Evolutionary conservation across 2,797 vertebrate genomes (phyloP).

Genomic region (Acanthis flammea): DNA sequence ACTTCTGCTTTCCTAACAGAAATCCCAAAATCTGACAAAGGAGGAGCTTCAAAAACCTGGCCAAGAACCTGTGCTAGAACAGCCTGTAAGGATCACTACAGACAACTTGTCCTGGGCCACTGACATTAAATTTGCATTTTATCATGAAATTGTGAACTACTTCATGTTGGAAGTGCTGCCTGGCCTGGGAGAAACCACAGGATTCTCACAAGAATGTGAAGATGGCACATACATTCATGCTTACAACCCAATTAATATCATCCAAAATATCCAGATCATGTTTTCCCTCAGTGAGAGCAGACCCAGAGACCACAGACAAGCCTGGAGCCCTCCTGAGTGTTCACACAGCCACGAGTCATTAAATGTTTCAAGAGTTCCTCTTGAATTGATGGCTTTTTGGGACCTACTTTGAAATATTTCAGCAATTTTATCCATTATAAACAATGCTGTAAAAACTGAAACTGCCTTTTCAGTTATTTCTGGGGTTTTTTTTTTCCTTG

Average conservation of each 20-base stretch:
- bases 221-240: background rate
- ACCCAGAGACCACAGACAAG: background rate
- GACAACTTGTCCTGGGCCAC: too few species aligned
- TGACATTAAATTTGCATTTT: background rate
- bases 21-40: background rate
- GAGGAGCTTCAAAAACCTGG: background rate
- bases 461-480: background rate
- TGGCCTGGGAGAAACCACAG: background rate
- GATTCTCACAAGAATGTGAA: background rate
- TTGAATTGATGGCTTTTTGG: background rate
- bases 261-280: background rate
- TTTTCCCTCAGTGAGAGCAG: background rate
- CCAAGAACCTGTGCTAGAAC: background rate
- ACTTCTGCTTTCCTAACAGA: background rate
- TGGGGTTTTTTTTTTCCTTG: background rate
- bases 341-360: background rate
- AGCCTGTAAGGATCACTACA: background rate
- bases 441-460: background rate
- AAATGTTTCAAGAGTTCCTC: background rate
- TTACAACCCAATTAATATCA: background rate
- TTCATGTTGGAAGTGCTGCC: background rate
- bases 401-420: background rate
- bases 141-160: accelerated
- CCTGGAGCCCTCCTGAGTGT: background rate
- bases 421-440: background rate